A percentile compares a stretch with the other conserved stretches of the same genome.
These are phyloP conservation scores for Plumapathes pennacea DNA, from an alignment of 92 coral and sea anemone genomes.

Conservation along the genomic window DNA sequence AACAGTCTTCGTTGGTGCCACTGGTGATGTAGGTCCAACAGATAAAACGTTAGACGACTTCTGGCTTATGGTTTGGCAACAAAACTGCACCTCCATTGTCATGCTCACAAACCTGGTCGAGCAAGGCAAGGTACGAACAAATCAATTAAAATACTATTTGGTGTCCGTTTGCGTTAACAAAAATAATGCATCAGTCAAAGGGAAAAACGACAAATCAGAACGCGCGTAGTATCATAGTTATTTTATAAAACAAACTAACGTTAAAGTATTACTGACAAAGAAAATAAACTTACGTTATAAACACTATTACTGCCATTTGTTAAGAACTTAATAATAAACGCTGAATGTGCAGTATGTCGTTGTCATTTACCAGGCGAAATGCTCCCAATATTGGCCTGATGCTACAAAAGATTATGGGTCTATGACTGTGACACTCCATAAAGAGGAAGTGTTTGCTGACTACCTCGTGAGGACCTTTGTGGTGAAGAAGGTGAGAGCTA, in stretches of 20 bases:
- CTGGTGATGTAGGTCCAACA: constrained; percentile 38
- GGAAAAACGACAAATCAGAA: too few relatives aligned
- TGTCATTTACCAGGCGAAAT: constrained; percentile 62
- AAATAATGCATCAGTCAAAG: too few relatives aligned
- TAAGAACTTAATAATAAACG: too few relatives aligned
- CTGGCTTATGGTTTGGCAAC: constrained; percentile 93
- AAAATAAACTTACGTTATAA: too few relatives aligned
- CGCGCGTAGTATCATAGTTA: too few relatives aligned
- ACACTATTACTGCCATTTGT: too few relatives aligned
- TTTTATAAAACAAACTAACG: too few relatives aligned
- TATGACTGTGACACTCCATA: constrained; percentile 46
- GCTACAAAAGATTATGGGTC: constrained; percentile 21
- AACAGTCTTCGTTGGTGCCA: not conserved
- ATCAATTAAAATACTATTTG: too few relatives aligned
- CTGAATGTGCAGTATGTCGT: too few relatives aligned
- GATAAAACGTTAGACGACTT: constrained; percentile 63
- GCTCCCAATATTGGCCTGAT: constrained; percentile 75
- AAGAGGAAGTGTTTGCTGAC: constrained; percentile 61
- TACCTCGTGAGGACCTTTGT: constrained; percentile 51
- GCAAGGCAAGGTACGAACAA: constrained; percentile 75
- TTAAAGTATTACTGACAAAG: too few relatives aligned
- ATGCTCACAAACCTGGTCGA: constrained; percentile 88
- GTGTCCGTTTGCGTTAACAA: too few relatives aligned
- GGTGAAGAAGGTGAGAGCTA: constrained; percentile 33
- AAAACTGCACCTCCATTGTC: constrained; percentile 57